Evolutionary conservation across 2,113 vertebrate species (phyloP), one percentile per base, ranked within the genome.

Genomic region (Glaucomys volans): DNA sequence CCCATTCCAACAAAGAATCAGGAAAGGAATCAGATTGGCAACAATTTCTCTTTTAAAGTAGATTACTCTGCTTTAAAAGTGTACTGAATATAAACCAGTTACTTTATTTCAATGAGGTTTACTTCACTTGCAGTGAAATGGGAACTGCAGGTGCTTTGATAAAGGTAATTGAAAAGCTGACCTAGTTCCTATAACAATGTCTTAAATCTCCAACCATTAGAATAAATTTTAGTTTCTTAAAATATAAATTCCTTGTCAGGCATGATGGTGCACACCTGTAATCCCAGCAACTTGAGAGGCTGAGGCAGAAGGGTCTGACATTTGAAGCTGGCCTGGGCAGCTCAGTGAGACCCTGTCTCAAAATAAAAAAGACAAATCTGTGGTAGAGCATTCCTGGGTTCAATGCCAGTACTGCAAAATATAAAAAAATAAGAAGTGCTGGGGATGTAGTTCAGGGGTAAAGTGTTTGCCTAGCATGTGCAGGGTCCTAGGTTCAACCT

Each of bases 1-100:
- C 87, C 81, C 71, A 91, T 50, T 75, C 89, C 92, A 96, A 96
- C 96, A 98, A 96, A 97, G 97, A 83, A 76, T 84, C 54, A 77
- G 75, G 67, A 95, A 92, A 95, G 95, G 93, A 92, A 97, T 97
- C 98, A 97, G 98, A 97, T 89, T 66, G 97, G 95, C 95, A 93
- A 40, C 93, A 92, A 93, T 67, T 69, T 85, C 84, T 93, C 89
- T 97, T 97, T 95, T 94, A 92, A 96, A 97, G 89, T 71, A 96
- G 91, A 94, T 22, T 95, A 69, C 62, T 95, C 96, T 95, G 66
- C 95, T 98, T 96, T 97, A 95, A 96, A 96, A 92, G 96, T 85
- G 72, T 64, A 87, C 84, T 96, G 98, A 90, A 96, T 95, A 95
- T 95, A 96, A 91, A 97, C 69, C 85, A 94, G 93, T 69, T 90